phyloP scores from a whole-genome alignment of 1,140 invertebrate genomes.

The Bombus sylvicola region DNA sequence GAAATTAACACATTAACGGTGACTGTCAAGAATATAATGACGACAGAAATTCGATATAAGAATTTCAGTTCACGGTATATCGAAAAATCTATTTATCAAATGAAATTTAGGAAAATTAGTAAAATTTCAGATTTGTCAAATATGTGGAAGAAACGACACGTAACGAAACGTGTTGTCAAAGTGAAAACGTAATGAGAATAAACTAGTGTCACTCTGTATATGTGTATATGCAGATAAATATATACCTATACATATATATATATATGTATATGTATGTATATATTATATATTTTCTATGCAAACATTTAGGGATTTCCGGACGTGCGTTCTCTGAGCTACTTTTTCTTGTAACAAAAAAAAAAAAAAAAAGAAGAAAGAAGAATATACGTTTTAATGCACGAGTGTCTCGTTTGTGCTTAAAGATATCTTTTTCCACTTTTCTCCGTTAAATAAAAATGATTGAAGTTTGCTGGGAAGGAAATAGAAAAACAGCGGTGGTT shows the following conservation, averaged over 20 bases:
- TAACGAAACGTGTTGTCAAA: background rate
- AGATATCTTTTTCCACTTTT: background rate
- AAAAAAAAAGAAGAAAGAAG: background rate
- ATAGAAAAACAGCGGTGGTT: background rate
- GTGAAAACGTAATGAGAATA: background rate
- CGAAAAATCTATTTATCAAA: too few relatives aligned
- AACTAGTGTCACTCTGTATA: conserved; percentile 41
- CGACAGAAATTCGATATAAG: background rate
- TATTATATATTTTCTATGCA: conserved; percentile 64
- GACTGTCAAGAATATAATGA: too few relatives aligned
- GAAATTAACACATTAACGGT: too few relatives aligned
- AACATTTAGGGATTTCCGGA: conserved; percentile 57
- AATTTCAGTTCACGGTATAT: background rate
- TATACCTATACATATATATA: conserved; percentile 37
- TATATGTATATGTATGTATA: conserved; percentile 44
- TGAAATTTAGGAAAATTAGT: too few relatives aligned
- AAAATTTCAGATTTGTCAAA: background rate
- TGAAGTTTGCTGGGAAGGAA: background rate
- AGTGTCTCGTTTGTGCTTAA: background rate
- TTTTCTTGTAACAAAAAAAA: background rate
- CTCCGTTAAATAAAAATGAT: background rate
- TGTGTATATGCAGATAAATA: conserved; percentile 26
- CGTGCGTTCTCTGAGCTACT: background rate
- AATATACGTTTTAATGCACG: background rate
- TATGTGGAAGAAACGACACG: background rate